phyloP scores from a whole-genome alignment of 2,888 invertebrate genomes.

The Drosophila leonis region DNA sequence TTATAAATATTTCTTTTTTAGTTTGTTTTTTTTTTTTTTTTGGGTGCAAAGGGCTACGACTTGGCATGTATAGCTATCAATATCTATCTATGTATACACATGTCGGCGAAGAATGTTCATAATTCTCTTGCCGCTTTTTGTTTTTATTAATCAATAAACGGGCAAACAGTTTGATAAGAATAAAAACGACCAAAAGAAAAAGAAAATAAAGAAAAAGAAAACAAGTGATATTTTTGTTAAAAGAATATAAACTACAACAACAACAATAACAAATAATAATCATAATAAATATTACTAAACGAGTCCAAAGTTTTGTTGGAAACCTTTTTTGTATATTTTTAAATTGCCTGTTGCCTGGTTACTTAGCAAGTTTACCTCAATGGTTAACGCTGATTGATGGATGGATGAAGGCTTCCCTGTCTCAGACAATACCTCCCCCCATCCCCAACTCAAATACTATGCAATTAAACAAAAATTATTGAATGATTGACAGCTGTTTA shows the following conservation, averaged over 20 bases:
- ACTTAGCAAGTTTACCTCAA: slow-evolving; percentile 3
- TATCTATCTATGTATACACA: slow-evolving; percentile 30
- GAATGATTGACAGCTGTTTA: slow-evolving; percentile 47
- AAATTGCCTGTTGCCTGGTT: slow-evolving; percentile 10
- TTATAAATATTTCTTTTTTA: slow-evolving; percentile 14
- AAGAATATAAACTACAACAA: slow-evolving; percentile 2
- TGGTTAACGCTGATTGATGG: slow-evolving; percentile 47
- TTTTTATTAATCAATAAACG: slow-evolving; percentile 75
- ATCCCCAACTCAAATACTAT: not conserved
- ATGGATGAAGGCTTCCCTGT: slow-evolving; percentile 29
- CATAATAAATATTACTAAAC: slow-evolving; percentile 7
- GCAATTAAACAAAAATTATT: slow-evolving; percentile 14
- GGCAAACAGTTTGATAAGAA: slow-evolving; percentile 46
- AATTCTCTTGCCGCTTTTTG: slow-evolving; percentile 8
- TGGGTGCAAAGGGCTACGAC: slow-evolving; percentile 50
- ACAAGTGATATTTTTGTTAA: slow-evolving; percentile 32
- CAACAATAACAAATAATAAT: not conserved
- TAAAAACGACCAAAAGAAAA: slow-evolving; percentile 12
- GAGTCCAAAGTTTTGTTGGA: slow-evolving; percentile 51
- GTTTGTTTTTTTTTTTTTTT: slow-evolving; percentile 9
- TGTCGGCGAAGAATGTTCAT: slow-evolving; percentile 13
- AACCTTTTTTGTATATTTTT: slow-evolving; percentile 2
- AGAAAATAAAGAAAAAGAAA: slow-evolving; percentile 43
- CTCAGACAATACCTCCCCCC: not conserved
- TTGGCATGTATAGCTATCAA: slow-evolving; percentile 16